Conservation (phyloP, 2,797 vertebrate species). For the Lepilemur septentrionalis region DNA sequence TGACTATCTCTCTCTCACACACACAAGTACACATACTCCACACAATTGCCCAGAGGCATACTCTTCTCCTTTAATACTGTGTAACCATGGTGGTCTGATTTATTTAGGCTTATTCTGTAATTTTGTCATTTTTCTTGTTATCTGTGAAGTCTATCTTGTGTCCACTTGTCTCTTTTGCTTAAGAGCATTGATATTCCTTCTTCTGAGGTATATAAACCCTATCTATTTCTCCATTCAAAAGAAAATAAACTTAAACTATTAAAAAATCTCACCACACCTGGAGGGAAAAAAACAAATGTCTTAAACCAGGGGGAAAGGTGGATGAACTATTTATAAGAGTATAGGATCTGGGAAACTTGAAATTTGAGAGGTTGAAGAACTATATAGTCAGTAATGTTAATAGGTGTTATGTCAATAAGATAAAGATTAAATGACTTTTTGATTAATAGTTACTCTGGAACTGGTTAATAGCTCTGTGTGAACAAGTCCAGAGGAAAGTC, state of each 20-base stretch:
- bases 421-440: conserved; percentile 53
- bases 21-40: neutral
- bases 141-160: neutral
- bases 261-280: neutral
- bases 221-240: neutral
- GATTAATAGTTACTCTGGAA: conserved; percentile 35
- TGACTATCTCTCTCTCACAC: neutral
- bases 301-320: neutral
- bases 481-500: neutral
- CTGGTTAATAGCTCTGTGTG: neutral
- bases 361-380: neutral
- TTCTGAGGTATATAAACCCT: neutral
- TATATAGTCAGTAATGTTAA: neutral
- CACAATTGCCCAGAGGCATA: neutral
- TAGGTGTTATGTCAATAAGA: neutral
- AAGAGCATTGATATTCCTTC: neutral
- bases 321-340: neutral
- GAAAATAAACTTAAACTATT: neutral
- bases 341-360: neutral
- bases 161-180: neutral
- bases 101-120: neutral
- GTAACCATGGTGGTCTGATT: neutral
- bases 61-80: neutral
- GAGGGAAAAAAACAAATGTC: neutral
- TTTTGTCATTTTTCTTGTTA: neutral